phyloP scores from a whole-genome alignment of 2,113 vertebrate genomes.

The Protomyctophum bolini region DNA sequence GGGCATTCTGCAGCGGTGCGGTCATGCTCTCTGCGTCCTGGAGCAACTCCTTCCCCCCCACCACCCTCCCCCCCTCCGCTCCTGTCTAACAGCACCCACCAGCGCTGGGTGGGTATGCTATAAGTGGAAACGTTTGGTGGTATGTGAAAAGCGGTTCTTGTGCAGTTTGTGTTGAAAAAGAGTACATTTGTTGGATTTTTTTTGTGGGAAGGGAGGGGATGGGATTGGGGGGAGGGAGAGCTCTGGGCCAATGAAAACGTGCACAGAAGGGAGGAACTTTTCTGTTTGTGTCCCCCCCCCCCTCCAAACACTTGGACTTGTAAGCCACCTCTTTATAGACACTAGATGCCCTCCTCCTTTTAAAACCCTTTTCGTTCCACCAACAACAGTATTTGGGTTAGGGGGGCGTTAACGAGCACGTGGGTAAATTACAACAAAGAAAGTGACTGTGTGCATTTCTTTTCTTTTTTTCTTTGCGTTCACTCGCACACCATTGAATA shows the following conservation, averaged over 20 bases:
- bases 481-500: constrained; percentile 17
- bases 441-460: constrained; percentile 22
- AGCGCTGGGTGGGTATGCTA: constrained; percentile 17
- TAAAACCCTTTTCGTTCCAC: constrained; percentile 6
- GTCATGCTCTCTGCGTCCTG: constrained; percentile 29
- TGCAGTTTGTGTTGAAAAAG: neutral
- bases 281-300: constrained; percentile 23
- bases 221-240: neutral
- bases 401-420: constrained; percentile 26
- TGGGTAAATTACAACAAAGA: constrained; percentile 22
- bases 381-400: constrained; percentile 16
- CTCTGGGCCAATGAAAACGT: constrained; percentile 10
- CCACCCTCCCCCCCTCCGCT: neutral
- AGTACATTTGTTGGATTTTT: constrained; percentile 10
- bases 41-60: constrained; percentile 18
- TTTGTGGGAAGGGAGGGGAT: neutral
- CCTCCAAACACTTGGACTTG: constrained; percentile 27
- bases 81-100: neutral
- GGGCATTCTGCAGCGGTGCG: constrained; percentile 49
- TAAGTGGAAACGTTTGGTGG: constrained; percentile 19
- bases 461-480: constrained; percentile 15
- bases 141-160: constrained; percentile 2
- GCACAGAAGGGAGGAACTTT: neutral
- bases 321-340: constrained; percentile 27
- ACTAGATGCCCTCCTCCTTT: neutral